phyloP scores from a whole-genome alignment of 2,888 invertebrate genomes.

The Troilus luridus region DNA sequence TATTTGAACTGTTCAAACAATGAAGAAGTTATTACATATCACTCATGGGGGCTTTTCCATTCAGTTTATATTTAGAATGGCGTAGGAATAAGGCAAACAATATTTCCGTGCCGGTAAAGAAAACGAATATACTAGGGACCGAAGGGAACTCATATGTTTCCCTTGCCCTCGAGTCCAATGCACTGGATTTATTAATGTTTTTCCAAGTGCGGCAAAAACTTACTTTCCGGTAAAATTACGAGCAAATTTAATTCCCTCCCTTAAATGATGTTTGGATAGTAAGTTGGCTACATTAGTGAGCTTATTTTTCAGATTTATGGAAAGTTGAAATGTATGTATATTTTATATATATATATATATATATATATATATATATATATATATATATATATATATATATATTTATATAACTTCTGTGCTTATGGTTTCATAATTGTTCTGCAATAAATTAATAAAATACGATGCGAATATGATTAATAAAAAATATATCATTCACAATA shows the following conservation, averaged over 20 bases:
- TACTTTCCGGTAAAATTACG: not conserved
- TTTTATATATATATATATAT: too few relatives aligned
- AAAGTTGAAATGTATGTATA: not conserved
- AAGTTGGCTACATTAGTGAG: not conserved
- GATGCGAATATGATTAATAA: too few relatives aligned
- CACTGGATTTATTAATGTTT: not conserved
- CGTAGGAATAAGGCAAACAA: not conserved
- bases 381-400: too few relatives aligned
- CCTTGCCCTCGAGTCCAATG: not conserved
- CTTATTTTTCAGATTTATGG: not conserved
- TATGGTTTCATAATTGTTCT: too few relatives aligned
- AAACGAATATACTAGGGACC: not conserved
- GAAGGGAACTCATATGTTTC: not conserved
- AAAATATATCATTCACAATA: too few relatives aligned
- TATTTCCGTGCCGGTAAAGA: not conserved
- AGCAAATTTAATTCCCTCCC: not conserved
- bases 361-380: too few relatives aligned
- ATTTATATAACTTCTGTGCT: too few relatives aligned
- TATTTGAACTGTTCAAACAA: not conserved
- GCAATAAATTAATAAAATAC: too few relatives aligned
- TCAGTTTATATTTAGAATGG: not conserved
- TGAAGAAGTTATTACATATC: not conserved
- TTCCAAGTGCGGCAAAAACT: not conserved
- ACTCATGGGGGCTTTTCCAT: not conserved
- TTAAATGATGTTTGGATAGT: not conserved